Conservation (phyloP, 2,888 invertebrate genomes). For the Sarcophaga caerulescens region DNA sequence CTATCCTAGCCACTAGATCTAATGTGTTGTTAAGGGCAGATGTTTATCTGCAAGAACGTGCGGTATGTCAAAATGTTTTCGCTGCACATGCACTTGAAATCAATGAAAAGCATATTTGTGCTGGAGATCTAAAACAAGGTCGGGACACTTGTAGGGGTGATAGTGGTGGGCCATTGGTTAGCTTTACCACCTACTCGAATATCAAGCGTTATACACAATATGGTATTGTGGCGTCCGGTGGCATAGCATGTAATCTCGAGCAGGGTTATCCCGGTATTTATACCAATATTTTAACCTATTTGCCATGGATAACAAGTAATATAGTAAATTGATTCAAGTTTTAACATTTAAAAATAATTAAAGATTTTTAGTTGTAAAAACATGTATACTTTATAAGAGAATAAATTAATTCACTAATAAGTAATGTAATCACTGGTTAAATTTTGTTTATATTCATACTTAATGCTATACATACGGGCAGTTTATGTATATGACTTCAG, state of each 20-base stretch:
- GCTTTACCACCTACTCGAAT: constrained; percentile 70
- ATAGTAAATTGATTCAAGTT: constrained; percentile 59
- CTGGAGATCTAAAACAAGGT: constrained; percentile 72
- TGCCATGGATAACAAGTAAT: constrained; percentile 83
- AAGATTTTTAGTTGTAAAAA: not conserved
- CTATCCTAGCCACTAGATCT: constrained; percentile 63
- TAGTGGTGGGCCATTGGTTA: constrained; percentile 76
- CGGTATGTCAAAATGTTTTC: constrained; percentile 73
- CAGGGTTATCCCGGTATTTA: constrained; percentile 83
- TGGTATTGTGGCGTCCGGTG: constrained; percentile 86
- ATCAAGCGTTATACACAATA: constrained; percentile 75
- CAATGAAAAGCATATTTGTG: constrained; percentile 77
- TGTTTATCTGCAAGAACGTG: constrained; percentile 67
- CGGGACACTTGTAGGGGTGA: constrained; percentile 76
- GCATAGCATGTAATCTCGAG: constrained; percentile 82
- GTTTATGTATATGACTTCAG: too few relatives aligned
- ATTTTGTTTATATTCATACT: too few relatives aligned
- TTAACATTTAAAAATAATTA: not conserved
- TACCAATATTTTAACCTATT: constrained; percentile 81
- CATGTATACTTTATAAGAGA: not conserved
- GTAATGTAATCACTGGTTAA: too few relatives aligned
- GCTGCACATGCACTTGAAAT: constrained; percentile 66
- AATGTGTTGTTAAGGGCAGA: constrained; percentile 72
- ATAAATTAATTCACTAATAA: too few relatives aligned
- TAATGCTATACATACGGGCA: too few relatives aligned